Base-by-base conservation (phyloP, 1,140 invertebrate species). In the Aleiodes sp. region DNA sequence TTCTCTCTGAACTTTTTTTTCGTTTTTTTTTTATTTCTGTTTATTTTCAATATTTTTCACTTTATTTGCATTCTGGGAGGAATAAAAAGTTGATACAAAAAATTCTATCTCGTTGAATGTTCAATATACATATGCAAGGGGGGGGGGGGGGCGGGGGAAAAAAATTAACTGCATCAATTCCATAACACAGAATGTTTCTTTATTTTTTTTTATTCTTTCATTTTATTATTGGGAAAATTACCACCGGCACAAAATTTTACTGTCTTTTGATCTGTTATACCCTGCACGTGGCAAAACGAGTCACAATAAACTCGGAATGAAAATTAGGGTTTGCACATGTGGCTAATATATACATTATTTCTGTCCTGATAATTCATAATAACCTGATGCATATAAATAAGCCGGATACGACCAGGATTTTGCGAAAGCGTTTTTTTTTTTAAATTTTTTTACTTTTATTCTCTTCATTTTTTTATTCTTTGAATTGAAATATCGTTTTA, bases 31-130 rank as follows among this genome's bases (percentile, higher is more conserved):
- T 64, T 37, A 16, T 26, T 39, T 35, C n/a, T n/a, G n/a, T n/a
- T n/a, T n/a, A n/a, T n/a, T 57, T 57, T 57, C 16, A 16, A 1
- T 28, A 24, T 43, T 33, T 2, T 24, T 39, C 24, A 39, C 33
- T 39, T 67, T 60, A 35, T 60, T 61, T 56, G 41, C 43, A 68
- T 68, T 59, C 28, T 31, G 56, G 57, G 57, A 68, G 57, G 65
- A 68, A 68, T 68, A 57, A 68, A 59, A 68, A 68, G 46, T 68
- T 2, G 14, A 52, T 60, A 68, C 56, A 56, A 65, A 65, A 65
- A 24, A 59, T 29, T 2, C 1, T 33, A 24, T 52, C 41, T 61
- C 56, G 39, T 59, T 33, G 65, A 67, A 52, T 33, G 56, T 59
- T 33, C 65, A 37, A 26, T 35, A 60, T 35, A 61, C 26, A 57